phyloP scores from a whole-genome alignment of 2,888 invertebrate species.

The Trissoscelio sp. region DNA sequence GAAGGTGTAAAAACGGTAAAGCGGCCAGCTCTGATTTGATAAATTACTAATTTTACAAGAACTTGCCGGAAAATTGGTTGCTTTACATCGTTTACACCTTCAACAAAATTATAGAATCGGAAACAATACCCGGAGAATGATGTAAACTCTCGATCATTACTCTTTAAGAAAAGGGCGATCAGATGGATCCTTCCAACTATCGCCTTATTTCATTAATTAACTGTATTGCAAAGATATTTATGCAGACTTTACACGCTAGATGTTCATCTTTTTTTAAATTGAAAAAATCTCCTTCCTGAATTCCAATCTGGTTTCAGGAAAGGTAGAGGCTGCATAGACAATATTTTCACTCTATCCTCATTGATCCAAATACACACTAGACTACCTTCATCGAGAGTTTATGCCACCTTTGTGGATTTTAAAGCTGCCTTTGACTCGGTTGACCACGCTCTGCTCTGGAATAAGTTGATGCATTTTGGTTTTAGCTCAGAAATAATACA shows the following conservation, averaged over 20 bases:
- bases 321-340: slow-evolving; percentile 15
- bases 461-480: not conserved
- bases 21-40: too few species aligned
- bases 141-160: slow-evolving; percentile 6
- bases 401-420: slow-evolving; percentile 24
- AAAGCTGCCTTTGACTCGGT: slow-evolving; percentile 2
- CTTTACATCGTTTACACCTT: not conserved
- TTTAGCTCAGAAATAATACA: not conserved
- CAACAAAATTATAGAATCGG: not conserved
- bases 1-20: not conserved
- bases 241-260: slow-evolving; percentile 8
- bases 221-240: slow-evolving; percentile 9
- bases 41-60: not conserved
- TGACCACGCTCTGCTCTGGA: not conserved
- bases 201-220: slow-evolving; percentile 19
- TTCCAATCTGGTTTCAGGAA: slow-evolving; percentile 23
- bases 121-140: slow-evolving; percentile 2
- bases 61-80: slow-evolving; percentile 22
- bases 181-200: not conserved
- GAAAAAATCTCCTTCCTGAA: not conserved
- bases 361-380: slow-evolving; percentile 18
- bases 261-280: not conserved
- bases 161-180: slow-evolving; percentile 1
- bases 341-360: not conserved
- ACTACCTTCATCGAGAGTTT: not conserved